Base-by-base conservation (phyloP, 2,888 invertebrate genomes). In the Caenorhabditis sp. region DNA sequence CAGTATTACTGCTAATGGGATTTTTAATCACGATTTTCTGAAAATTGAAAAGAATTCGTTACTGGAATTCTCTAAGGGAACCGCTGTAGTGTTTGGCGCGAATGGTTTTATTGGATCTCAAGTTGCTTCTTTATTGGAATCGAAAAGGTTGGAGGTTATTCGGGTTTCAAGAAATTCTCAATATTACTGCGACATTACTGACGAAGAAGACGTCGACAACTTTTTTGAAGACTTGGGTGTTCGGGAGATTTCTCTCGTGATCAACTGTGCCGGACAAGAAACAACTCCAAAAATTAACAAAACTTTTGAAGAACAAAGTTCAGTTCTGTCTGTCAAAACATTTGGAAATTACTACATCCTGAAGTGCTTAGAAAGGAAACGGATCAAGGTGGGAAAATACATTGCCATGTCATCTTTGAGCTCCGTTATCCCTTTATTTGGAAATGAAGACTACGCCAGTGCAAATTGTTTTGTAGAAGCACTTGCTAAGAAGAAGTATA, bases 331-430 rank as follows among this genome's bases (percentile, higher is more conserved):
- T 2, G 53, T 83, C 5, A 86, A 87, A 62, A 79, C 84, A 20
- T 6, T 8, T 2, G 81, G 86, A 5, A 86, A 84, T 9, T 0
- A 50, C 11, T 85, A 87, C 44, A 76, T 87, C 26, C 11, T 85
- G 20, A 11, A 60, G 11, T 69, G 69, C 11, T 18, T 87, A 15
- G 74, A 71, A 35, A 55, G 79, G n/a, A 35, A 24, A 2, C 32
- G 56, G 0, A 64, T 78, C 2, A 9, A 26, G 2, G 79, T 88
- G 0, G 80, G 82, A 5, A 79, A 81, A 8, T 76, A 87, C 6
- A 74, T 90, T 11, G 60, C 85, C 26, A 80, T 80, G 4, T 88
- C 89, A 13, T 90, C 90, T 0, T 53, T 89, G 28, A 87, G 84
- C 37, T 84, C 87, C 6, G 44, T 87, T 13, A 67, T 87, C 1